A percentile compares a stretch with the other conserved stretches of the same genome.
phyloP scores from a whole-genome alignment of 2,797 vertebrate species.

The Rhinella marina region DNA sequence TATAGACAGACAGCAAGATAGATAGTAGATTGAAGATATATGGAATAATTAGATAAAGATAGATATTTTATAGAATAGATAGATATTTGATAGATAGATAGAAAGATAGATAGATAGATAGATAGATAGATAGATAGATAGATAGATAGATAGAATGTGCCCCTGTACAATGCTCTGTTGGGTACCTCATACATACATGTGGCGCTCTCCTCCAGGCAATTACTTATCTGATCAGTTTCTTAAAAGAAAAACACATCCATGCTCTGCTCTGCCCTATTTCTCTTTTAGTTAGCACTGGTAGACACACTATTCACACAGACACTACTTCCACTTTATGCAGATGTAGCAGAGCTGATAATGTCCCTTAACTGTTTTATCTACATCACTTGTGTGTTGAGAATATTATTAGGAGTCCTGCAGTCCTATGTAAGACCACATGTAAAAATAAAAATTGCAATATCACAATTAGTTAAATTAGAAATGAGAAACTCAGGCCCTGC shows the following conservation, averaged over 20 bases:
- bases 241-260: too few relatives aligned
- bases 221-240: too few relatives aligned
- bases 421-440: background rate
- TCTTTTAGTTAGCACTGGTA: too few relatives aligned
- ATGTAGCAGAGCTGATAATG: background rate
- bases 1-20: background rate
- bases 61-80: background rate
- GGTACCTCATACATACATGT: too few relatives aligned
- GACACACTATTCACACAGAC: background rate
- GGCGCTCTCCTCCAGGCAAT: too few relatives aligned
- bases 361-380: background rate
- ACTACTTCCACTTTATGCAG: background rate
- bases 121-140: slow-evolving; percentile 4
- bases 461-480: background rate
- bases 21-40: background rate
- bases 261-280: too few relatives aligned
- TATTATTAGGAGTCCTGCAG: background rate
- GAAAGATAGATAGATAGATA: background rate
- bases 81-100: too few relatives aligned
- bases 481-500: background rate
- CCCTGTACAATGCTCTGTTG: too few relatives aligned
- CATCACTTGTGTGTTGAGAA: too few relatives aligned
- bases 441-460: background rate
- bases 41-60: background rate
- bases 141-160: background rate